Percentiles rank a stretch among this genome's conserved stretches.
Evolutionary conservation across 2,797 vertebrate genomes (phyloP).

Genomic region (Cygnus olor): DNA sequence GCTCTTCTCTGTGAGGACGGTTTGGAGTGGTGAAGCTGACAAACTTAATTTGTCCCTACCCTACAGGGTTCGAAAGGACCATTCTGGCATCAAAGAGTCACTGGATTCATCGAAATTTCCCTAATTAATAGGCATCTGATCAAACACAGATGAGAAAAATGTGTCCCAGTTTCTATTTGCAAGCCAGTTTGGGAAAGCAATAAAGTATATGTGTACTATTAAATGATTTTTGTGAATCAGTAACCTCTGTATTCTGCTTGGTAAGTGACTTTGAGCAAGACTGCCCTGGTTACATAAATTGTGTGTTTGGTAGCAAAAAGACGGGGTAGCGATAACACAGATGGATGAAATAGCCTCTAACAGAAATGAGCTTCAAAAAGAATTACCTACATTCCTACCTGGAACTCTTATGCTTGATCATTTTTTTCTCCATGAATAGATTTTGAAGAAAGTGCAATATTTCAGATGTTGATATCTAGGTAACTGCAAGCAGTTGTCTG

Average conservation of each 20-base stretch:
- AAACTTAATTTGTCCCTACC: not conserved
- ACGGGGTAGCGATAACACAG: not conserved
- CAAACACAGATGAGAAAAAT: not conserved
- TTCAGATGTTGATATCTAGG: not conserved
- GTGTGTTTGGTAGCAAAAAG: not conserved
- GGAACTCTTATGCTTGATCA: not conserved
- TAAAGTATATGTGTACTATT: not conserved
- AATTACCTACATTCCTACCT: not conserved
- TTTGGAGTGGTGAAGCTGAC: fast-evolving
- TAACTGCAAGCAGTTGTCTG: not conserved
- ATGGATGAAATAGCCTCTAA: not conserved
- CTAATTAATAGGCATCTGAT: not conserved
- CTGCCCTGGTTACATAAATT: not conserved
- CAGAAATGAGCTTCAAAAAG: not conserved
- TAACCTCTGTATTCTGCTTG: not conserved
- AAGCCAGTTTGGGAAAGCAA: not conserved
- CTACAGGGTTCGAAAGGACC: not conserved
- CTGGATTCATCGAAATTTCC: not conserved
- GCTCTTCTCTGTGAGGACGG: not conserved
- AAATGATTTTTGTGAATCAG: not conserved
- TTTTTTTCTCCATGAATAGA: not conserved
- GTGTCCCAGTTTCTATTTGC: not conserved
- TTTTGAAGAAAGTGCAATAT: not conserved
- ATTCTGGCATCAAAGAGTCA: not conserved
- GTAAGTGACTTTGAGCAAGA: not conserved